A percentile compares a stretch with the other conserved stretches of the same genome.
Conservation (phyloP, 2,797 vertebrate species). For the Urosaurus nigricauda region DNA sequence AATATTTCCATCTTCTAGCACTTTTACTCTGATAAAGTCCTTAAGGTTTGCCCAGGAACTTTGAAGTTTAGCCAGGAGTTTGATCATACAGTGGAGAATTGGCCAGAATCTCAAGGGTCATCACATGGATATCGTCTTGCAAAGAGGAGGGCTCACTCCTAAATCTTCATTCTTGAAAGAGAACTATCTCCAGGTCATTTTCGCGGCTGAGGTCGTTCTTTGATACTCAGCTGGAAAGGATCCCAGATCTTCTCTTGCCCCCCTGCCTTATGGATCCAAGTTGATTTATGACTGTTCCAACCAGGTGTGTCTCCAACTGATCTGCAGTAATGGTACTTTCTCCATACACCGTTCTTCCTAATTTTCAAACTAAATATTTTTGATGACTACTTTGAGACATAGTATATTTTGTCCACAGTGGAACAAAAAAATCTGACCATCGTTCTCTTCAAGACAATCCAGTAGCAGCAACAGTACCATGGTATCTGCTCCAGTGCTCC, state of each 20-base stretch:
- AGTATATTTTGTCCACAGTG: no score
- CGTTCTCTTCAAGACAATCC: no score
- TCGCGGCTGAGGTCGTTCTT: not conserved
- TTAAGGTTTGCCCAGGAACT: not conserved
- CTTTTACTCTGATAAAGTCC: not conserved
- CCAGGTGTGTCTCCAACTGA: not conserved
- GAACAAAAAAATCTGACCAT: no score
- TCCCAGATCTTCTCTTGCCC: no score
- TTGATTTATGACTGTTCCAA: not conserved
- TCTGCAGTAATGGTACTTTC: not conserved
- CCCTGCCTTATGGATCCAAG: not conserved
- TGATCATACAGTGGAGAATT: not conserved
- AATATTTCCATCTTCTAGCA: not conserved
- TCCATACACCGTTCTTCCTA: not conserved
- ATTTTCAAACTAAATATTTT: no score
- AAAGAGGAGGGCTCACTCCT: not conserved
- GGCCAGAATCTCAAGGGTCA: not conserved
- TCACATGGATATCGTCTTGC: not conserved
- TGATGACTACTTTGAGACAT: no score
- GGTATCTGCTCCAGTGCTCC: not conserved
- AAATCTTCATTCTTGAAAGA: not conserved
- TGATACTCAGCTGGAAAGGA: not conserved
- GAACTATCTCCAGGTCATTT: not conserved
- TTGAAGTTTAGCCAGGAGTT: not conserved
- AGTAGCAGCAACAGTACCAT: no score